Base-by-base conservation (phyloP, 2,888 invertebrate species). In the Hypercompe scribonia region DNA sequence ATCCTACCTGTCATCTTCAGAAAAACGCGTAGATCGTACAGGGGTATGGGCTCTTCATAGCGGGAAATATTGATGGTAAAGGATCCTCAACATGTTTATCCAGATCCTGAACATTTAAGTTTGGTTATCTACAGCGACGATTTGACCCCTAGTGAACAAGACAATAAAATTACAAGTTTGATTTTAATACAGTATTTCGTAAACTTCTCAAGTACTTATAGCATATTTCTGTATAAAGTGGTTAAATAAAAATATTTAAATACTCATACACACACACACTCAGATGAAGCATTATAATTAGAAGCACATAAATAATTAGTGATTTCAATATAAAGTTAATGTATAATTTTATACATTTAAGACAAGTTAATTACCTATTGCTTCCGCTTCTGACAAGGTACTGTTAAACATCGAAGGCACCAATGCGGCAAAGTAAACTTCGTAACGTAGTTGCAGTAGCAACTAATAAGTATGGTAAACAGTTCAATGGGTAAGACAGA, bases 301-400 rank as follows among this genome's bases (percentile, higher is more conserved):
- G 36, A 28, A 3, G 24, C 10, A 36, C 58, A 61, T 5, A 36
- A 50, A 33, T 46, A 68, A 21, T 28, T 46, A 31, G 68, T 18
- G 33, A 46, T 13, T 3, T 46, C 24, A 63, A 65, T 72, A 50
- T 50, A 63, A 58, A 78, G 65, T 72, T 77, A 81, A 80, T 84
- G 70, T 78, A 83, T 80, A 73, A 70, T 88, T 87, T 83, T 80
- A 92, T 92, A 90, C 90, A 88, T 86, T 84, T 87, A 87, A 87
- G 89, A 87, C 81, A 84, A 83, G 85, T 88, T 88, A 89, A 89
- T 90, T 90, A 91, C 81, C 86, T 79, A 81, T 71, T 78, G 85
- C 87, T 89, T 89, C 90, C 90, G 86, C 74, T 85, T 69, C 72
- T 77, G 73, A 81, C 79, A 85, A 81, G 83, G 82, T 86, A 85